Evolutionary conservation across 2,797 vertebrate species (phyloP).

Genomic region (Spinus olivaceus): DNA sequence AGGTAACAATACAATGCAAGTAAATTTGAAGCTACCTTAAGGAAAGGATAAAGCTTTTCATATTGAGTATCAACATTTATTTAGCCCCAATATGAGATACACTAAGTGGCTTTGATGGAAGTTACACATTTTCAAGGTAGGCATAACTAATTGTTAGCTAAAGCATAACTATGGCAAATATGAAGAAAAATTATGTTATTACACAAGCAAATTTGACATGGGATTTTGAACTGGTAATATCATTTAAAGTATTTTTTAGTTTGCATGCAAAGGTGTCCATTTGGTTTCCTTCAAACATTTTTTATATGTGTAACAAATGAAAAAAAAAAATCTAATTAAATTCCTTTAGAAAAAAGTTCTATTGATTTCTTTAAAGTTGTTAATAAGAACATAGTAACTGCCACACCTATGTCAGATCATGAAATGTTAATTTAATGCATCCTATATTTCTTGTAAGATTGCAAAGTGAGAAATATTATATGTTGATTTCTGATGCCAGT

Average conservation of each 20-base stretch:
- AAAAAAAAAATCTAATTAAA: background rate
- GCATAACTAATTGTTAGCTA: background rate
- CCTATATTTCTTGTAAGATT: background rate
- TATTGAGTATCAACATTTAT: background rate
- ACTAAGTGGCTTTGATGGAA: background rate
- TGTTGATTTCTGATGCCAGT: constrained; percentile 14
- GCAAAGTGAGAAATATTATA: background rate
- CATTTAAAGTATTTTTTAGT: background rate
- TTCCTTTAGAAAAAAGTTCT: background rate
- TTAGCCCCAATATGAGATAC: background rate
- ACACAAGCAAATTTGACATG: background rate
- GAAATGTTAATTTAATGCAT: background rate
- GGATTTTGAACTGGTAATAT: background rate
- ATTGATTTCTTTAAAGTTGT: background rate
- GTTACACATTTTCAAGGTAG: background rate
- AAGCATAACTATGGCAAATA: background rate
- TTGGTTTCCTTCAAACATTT: background rate
- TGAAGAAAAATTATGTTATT: background rate
- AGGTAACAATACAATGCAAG: background rate
- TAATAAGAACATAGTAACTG: background rate
- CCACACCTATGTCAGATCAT: background rate
- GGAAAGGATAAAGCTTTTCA: background rate
- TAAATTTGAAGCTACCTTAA: background rate
- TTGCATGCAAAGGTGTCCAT: background rate
- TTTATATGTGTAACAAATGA: background rate